A percentile compares a stretch with the other conserved stretches of the same genome.
These are phyloP conservation scores for Lagocephalus sceleratus DNA, from an alignment of 2,797 vertebrate genomes.

Conservation along the genomic window DNA sequence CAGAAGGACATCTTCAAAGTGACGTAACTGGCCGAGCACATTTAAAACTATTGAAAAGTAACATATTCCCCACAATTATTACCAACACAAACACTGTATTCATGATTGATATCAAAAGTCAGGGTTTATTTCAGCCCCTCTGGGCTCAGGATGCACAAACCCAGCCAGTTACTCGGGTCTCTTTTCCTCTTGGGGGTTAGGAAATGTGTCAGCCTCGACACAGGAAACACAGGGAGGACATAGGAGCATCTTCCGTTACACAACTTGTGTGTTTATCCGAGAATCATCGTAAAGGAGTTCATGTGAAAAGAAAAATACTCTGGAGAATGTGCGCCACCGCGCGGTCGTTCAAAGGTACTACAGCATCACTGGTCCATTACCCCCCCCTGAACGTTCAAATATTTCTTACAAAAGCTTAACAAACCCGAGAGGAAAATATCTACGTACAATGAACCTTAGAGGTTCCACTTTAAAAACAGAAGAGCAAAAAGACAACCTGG, in stretches of 20 bases:
- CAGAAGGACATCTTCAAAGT: too few relatives aligned
- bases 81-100: too few relatives aligned
- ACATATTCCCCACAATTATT: background rate
- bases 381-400: background rate
- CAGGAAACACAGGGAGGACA: slow-evolving; percentile 34
- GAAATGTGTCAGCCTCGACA: slow-evolving; percentile 32
- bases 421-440: slow-evolving; percentile 1
- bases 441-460: background rate
- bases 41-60: background rate
- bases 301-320: background rate
- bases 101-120: too few relatives aligned
- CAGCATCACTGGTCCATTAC: too few relatives aligned
- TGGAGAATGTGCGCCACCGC: slow-evolving; percentile 7
- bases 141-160: too few relatives aligned
- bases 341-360: slow-evolving; percentile 29
- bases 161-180: background rate
- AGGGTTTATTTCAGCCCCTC: too few relatives aligned
- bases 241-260: slow-evolving; percentile 29
- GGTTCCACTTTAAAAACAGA: slow-evolving; percentile 21
- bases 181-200: slow-evolving; percentile 69
- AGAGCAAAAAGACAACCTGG: background rate
- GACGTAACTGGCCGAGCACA: too few relatives aligned
- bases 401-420: slow-evolving; percentile 52
- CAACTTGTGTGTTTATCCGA: background rate
- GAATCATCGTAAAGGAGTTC: background rate